These are phyloP conservation scores for Blastobasis adustella DNA, from an alignment of 2,888 invertebrate species.

Conservation along the genomic window DNA sequence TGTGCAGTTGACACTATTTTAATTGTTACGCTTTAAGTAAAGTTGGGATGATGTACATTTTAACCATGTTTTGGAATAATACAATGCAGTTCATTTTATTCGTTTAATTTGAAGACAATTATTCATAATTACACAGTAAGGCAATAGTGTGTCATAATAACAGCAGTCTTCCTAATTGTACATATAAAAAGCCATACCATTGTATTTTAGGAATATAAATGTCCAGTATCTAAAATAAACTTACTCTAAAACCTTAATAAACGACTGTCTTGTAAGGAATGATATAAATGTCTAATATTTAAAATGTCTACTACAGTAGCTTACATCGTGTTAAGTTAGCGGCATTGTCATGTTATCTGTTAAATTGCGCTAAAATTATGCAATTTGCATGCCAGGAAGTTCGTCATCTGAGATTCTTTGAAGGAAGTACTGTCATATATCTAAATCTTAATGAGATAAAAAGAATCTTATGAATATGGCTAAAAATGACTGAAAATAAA, in stretches of 20 bases:
- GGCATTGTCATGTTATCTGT: slow-evolving; percentile 18
- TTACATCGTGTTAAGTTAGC: slow-evolving; percentile 15
- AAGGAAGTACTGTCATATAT: slow-evolving; percentile 18
- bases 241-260: no score
- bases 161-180: slow-evolving; percentile 42
- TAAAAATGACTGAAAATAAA: slow-evolving; percentile 32
- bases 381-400: not conserved
- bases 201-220: slow-evolving; percentile 31
- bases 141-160: slow-evolving; percentile 31
- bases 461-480: slow-evolving; percentile 26
- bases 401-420: slow-evolving; percentile 7
- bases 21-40: no score
- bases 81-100: slow-evolving; percentile 28
- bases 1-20: no score
- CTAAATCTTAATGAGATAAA: slow-evolving; percentile 13
- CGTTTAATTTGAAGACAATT: slow-evolving; percentile 45
- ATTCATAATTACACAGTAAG: slow-evolving; percentile 29
- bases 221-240: no score
- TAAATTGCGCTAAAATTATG: slow-evolving; percentile 3
- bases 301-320: slow-evolving; percentile 12
- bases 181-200: slow-evolving; percentile 14
- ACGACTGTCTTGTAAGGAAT: no score
- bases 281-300: slow-evolving; percentile 21
- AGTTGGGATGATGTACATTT: no score
- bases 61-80: slow-evolving; percentile 22